These are phyloP conservation scores for Crocallis elinguaria DNA, from an alignment of 2,888 invertebrate genomes.

Conservation along the genomic window DNA sequence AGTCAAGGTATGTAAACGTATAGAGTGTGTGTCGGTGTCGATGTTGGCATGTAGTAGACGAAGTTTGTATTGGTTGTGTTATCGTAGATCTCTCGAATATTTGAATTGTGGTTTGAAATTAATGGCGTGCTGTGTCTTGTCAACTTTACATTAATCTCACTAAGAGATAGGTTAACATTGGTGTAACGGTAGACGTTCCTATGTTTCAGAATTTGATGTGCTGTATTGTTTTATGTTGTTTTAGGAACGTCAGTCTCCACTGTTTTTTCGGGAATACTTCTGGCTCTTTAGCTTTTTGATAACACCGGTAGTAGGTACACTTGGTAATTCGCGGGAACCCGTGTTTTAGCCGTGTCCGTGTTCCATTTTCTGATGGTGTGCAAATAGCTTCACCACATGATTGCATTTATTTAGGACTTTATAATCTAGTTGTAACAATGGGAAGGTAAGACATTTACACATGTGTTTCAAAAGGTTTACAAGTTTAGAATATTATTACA, in stretches of 20 bases:
- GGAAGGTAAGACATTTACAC: neutral
- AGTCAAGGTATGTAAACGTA: neutral
- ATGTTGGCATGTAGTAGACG: neutral
- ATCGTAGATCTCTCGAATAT: conserved; percentile 60
- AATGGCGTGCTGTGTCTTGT: conserved; percentile 5
- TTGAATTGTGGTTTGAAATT: conserved; percentile 41
- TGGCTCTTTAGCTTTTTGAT: too few species aligned
- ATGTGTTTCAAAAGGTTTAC: neutral
- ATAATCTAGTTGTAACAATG: neutral
- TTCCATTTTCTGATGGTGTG: neutral
- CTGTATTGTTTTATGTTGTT: conserved; percentile 20
- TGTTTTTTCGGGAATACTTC: too few species aligned
- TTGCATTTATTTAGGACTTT: conserved; percentile 30
- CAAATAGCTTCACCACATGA: conserved; percentile 4
- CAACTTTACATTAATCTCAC: conserved; percentile 1
- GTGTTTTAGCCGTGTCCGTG: conserved; percentile 7
- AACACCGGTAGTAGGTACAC: too few species aligned
- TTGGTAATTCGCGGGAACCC: neutral
- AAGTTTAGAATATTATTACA: conserved; percentile 1
- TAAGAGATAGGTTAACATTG: conserved; percentile 13
- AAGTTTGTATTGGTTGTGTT: conserved; percentile 55
- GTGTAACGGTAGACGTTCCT: conserved; percentile 39
- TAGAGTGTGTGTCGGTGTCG: neutral
- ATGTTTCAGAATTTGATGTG: conserved; percentile 25
- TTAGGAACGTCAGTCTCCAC: conserved; percentile 28